Conservation (phyloP, 2,797 vertebrate species). For the Smutsia gigantea region DNA sequence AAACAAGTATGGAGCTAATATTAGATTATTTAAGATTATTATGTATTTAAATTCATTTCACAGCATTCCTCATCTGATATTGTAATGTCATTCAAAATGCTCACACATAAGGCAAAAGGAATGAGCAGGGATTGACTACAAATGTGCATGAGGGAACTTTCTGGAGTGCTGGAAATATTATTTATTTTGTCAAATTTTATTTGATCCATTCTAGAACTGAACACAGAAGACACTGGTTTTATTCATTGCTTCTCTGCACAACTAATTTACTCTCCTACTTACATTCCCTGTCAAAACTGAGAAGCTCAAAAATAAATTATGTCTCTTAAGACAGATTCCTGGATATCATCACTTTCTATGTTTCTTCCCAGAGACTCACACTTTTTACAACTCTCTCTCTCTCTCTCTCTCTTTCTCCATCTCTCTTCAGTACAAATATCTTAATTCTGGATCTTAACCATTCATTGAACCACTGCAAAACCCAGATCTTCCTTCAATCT, state of each 20-base stretch:
- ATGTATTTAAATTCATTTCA: neutral
- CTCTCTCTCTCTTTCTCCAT: too few species aligned
- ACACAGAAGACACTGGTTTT: neutral
- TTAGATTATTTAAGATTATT: neutral
- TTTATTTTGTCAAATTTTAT: too few species aligned
- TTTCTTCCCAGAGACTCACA: neutral
- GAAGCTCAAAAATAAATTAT: neutral
- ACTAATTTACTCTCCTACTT: neutral
- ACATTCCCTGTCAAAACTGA: neutral
- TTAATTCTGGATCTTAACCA: too few species aligned
- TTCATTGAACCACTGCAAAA: too few species aligned
- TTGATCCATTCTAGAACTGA: neutral
- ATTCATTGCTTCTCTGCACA: neutral
- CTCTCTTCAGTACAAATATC: too few species aligned
- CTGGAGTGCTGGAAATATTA: too few species aligned
- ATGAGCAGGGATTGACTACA: too few species aligned
- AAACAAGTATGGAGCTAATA: neutral
- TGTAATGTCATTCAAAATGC: neutral
- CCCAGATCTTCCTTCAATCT: too few species aligned
- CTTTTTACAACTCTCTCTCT: too few species aligned
- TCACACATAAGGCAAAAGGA: neutral
- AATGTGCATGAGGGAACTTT: too few species aligned
- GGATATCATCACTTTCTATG: neutral
- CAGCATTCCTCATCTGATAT: neutral
- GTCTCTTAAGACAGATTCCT: neutral